Conservation (phyloP, 1,140 invertebrate genomes). For the Magallana gigas region DNA sequence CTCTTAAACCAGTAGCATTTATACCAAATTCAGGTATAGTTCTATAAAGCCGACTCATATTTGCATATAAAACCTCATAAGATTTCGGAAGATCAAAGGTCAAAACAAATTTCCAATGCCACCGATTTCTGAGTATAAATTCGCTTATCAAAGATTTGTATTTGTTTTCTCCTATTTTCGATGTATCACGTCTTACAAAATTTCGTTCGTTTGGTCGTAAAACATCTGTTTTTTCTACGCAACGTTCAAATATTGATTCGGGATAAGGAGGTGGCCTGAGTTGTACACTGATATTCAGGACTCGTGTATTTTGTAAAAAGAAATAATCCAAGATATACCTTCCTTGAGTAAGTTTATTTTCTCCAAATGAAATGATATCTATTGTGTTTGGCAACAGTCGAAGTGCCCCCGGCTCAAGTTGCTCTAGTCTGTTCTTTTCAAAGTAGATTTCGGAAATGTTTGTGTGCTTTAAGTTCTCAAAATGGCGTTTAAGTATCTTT, state of each 20-base stretch:
- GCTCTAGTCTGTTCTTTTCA: conserved; percentile 8
- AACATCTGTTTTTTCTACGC: background rate
- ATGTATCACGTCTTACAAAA: too few relatives aligned
- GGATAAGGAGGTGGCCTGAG: background rate
- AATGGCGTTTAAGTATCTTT: background rate
- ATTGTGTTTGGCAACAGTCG: background rate
- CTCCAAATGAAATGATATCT: background rate
- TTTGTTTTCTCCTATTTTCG: background rate
- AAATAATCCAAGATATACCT: background rate
- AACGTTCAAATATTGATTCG: background rate
- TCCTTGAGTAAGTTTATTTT: conserved; percentile 11
- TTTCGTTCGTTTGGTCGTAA: background rate
- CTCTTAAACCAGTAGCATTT: background rate
- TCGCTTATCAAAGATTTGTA: background rate
- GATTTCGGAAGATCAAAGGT: background rate
- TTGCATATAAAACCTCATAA: background rate
- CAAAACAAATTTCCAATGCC: background rate
- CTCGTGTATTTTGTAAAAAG: background rate
- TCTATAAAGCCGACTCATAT: background rate
- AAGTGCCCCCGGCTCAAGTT: background rate
- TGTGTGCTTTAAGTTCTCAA: background rate
- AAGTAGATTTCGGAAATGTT: background rate
- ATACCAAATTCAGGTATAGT: background rate
- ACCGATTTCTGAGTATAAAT: background rate
- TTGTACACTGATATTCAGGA: background rate